These are phyloP conservation scores for Patagioenas fasciata DNA, from an alignment of 2,113 vertebrate species.

Conservation along the genomic window DNA sequence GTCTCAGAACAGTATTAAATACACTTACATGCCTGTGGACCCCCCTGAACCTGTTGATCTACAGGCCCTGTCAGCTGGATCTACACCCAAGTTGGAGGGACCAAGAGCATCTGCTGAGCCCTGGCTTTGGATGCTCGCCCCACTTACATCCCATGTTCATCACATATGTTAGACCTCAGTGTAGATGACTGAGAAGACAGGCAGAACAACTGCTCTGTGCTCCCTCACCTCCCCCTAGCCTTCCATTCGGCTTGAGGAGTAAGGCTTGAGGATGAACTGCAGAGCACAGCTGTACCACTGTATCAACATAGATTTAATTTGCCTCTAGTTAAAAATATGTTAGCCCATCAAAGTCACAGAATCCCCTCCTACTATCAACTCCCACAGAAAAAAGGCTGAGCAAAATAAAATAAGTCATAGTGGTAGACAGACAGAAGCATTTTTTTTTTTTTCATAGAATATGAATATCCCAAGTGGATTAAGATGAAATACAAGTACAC, in stretches of 20 bases:
- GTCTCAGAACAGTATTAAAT: neutral
- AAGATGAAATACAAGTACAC: neutral
- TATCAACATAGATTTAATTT: neutral
- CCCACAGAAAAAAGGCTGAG: neutral
- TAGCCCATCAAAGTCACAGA: neutral
- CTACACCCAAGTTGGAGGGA: neutral
- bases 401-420: neutral
- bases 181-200: neutral
- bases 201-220: neutral
- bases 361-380: neutral
- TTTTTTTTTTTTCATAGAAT: neutral
- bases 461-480: neutral
- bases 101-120: neutral
- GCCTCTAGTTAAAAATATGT: neutral
- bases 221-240: neutral
- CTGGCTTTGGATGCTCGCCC: neutral
- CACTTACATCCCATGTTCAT: neutral
- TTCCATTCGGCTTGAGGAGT: neutral
- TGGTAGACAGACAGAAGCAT: neutral
- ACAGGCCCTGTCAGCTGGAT: neutral
- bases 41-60: neutral
- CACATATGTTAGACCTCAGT: neutral
- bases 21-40: neutral
- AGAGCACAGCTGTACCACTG: neutral
- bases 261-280: neutral